Conservation (phyloP, 1,140 invertebrate species). For the Eciton burchellii region DNA sequence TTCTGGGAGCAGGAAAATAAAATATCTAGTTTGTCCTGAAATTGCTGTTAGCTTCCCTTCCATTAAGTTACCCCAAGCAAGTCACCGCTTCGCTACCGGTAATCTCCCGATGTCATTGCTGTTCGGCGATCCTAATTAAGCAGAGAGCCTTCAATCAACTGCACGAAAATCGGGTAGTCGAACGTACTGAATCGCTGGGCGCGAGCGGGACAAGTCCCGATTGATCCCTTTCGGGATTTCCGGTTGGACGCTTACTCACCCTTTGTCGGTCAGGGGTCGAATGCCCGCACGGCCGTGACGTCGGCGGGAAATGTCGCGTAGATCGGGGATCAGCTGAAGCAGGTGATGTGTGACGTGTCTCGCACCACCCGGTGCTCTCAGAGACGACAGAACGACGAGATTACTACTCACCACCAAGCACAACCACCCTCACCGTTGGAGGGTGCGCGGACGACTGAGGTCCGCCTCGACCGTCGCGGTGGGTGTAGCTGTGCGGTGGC, state of each 20-base stretch:
- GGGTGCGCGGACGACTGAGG: constrained; percentile 84
- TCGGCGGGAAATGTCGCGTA: constrained; percentile 51
- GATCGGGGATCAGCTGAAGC: constrained; percentile 63
- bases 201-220: constrained; percentile 9
- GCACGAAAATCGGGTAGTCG: constrained; percentile 19
- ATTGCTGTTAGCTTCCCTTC: not conserved
- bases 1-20: not conserved
- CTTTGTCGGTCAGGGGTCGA: constrained; percentile 46
- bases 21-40: not conserved
- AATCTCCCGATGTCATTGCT: not conserved
- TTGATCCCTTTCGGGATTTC: constrained; percentile 51
- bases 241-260: constrained; percentile 38
- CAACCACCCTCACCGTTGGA: constrained; percentile 81
- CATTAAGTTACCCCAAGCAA: not conserved
- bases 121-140: not conserved
- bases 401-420: constrained; percentile 27
- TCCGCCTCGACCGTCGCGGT: constrained; percentile 73
- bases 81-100: not conserved
- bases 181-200: constrained; percentile 14
- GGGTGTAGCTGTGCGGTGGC: constrained; percentile 80
- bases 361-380: constrained; percentile 53
- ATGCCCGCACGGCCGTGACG: constrained; percentile 29
- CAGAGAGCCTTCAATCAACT: constrained; percentile 25
- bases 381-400: constrained; percentile 17
- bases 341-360: constrained; percentile 57